These are phyloP conservation scores for Ciconia maguari DNA, from an alignment of 2,113 vertebrate genomes.

Conservation along the genomic window DNA sequence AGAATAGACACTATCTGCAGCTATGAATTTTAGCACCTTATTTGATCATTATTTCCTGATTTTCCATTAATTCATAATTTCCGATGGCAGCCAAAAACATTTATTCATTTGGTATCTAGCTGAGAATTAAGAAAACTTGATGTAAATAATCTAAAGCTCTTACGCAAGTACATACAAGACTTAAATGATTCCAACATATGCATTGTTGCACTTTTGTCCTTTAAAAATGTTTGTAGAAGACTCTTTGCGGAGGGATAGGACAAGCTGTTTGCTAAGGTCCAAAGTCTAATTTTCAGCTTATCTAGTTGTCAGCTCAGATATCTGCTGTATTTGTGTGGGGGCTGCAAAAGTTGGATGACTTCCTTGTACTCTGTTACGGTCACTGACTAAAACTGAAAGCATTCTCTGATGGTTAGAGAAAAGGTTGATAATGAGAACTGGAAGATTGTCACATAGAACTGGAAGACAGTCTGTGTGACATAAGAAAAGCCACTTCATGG, in stretches of 20 bases:
- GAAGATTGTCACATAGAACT: not conserved
- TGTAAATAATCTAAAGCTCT: not conserved
- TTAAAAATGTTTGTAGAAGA: not conserved
- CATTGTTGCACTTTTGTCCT: slow-evolving; percentile 4
- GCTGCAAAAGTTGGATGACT: not conserved
- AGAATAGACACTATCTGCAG: not conserved
- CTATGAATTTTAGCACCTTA: not conserved
- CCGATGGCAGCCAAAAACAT: not conserved
- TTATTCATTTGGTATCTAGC: not conserved
- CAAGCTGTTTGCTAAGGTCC: not conserved
- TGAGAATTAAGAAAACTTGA: not conserved
- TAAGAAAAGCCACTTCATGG: not conserved
- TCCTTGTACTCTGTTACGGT: not conserved
- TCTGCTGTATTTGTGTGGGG: not conserved
- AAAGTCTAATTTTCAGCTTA: not conserved
- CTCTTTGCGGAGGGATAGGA: not conserved
- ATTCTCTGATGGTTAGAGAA: not conserved
- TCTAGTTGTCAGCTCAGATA: not conserved
- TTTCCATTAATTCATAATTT: not conserved
- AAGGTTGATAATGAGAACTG: not conserved
- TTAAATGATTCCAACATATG: not conserved
- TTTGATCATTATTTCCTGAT: not conserved
- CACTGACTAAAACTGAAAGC: not conserved
- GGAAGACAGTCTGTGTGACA: not conserved
- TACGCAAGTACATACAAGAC: not conserved